Conservation (phyloP, 1,140 invertebrate species). For the Anoplolepis gracilipes region DNA sequence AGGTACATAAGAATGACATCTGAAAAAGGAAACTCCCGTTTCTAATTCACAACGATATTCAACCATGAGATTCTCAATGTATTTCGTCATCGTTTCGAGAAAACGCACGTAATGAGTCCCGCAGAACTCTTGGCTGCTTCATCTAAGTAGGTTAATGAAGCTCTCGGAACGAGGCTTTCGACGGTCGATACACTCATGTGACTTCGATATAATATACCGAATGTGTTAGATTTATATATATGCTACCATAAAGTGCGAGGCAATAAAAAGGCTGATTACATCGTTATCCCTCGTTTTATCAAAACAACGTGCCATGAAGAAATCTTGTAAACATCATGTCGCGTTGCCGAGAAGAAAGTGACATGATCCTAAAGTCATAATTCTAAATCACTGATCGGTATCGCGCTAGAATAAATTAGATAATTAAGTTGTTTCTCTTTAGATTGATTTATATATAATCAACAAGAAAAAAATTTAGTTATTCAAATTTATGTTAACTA, state of each 20-base stretch:
- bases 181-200: not conserved
- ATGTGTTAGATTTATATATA: constrained; percentile 36
- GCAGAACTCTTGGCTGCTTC: constrained; percentile 9
- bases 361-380: not conserved
- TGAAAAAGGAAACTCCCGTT: constrained; percentile 65
- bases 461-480: not conserved
- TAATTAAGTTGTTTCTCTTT: constrained; percentile 15
- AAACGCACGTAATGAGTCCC: constrained; percentile 39
- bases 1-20: constrained; percentile 60
- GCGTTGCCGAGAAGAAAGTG: not conserved
- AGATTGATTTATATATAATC: not conserved
- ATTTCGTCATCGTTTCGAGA: constrained; percentile 72
- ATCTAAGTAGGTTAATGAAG: constrained; percentile 56
- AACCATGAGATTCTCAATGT: constrained; percentile 43
- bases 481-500: not conserved
- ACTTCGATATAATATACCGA: not conserved
- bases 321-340: not conserved
- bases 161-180: constrained; percentile 21
- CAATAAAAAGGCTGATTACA: constrained; percentile 24
- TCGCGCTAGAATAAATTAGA: not conserved
- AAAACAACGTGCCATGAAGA: not conserved
- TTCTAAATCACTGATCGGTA: not conserved
- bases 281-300: constrained; percentile 24
- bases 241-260: constrained; percentile 37
- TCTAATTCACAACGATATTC: constrained; percentile 13